Evolutionary conservation across 2,888 invertebrate species (phyloP).

Genomic region (Glyphotaelius pellucidus): DNA sequence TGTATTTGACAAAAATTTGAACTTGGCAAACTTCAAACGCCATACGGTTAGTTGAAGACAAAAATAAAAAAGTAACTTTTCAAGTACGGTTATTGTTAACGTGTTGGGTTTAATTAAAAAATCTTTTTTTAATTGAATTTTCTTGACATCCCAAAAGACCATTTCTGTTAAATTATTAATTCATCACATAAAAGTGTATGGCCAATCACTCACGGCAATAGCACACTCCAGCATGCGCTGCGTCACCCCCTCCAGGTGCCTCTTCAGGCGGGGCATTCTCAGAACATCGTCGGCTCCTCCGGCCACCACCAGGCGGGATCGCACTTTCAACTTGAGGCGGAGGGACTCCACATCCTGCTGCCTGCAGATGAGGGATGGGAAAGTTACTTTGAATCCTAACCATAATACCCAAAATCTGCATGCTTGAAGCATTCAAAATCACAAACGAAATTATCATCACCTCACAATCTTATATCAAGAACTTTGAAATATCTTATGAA

Average conservation of each 20-base stretch:
- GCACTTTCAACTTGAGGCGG: conserved; percentile 78
- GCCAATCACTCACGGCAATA: conserved; percentile 70
- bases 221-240: conserved; percentile 83
- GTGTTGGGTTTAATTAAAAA: no score
- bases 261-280: conserved; percentile 79
- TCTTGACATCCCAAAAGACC: no score
- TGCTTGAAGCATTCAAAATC: background rate
- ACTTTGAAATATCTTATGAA: no score
- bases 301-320: conserved; percentile 81
- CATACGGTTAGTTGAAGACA: no score
- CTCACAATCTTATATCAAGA: no score
- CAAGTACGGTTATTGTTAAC: no score
- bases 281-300: conserved; percentile 84
- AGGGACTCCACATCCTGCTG: conserved; percentile 80
- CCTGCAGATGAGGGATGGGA: conserved; percentile 67
- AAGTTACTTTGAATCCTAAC: conserved; percentile 66
- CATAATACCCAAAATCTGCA: background rate
- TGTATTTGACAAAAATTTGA: no score
- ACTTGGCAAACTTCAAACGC: no score
- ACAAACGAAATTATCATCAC: no score
- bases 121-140: no score
- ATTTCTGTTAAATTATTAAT: background rate
- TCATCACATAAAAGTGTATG: background rate
- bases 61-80: no score
- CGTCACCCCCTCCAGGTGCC: conserved; percentile 80